Evolutionary conservation across 53 echinoderm and acorn worm genomes (phyloP).

Genomic region (Actinopyga echinites): DNA sequence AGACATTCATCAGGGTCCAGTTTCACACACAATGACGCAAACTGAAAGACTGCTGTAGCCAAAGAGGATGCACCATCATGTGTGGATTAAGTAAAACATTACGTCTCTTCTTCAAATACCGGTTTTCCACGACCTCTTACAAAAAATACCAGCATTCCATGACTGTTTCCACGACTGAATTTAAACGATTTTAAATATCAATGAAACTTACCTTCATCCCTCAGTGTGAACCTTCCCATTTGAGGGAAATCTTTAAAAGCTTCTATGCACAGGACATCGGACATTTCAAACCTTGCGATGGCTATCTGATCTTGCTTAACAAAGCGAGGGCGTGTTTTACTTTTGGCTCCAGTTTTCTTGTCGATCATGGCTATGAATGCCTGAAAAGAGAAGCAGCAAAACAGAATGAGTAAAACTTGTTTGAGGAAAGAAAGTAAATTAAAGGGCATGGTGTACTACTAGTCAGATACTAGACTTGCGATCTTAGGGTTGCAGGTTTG

Average conservation of each 20-base stretch:
- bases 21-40: neutral
- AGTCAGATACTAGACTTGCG: too few relatives aligned
- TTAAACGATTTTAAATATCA: neutral
- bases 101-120: too few relatives aligned
- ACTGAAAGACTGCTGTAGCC: too few relatives aligned
- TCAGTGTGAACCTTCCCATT: constrained; percentile 96
- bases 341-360: constrained; percentile 80
- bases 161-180: neutral
- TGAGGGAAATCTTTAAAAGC: constrained; percentile 94
- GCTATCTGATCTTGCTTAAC: constrained; percentile 98
- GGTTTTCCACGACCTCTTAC: too few relatives aligned
- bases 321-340: constrained; percentile 85
- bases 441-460: too few relatives aligned
- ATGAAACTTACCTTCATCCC: constrained; percentile 81
- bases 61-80: too few relatives aligned
- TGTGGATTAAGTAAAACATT: too few relatives aligned
- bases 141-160: too few relatives aligned
- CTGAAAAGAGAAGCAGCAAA: constrained; percentile 35
- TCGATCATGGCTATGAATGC: constrained; percentile 84
- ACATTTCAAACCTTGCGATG: constrained; percentile 75
- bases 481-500: too few relatives aligned
- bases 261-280: constrained; percentile 90
- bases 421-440: too few relatives aligned
- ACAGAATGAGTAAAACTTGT: neutral
- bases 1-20: neutral